Evolutionary conservation across 2,113 vertebrate genomes (phyloP).

Genomic region (Aepyceros melampus): DNA sequence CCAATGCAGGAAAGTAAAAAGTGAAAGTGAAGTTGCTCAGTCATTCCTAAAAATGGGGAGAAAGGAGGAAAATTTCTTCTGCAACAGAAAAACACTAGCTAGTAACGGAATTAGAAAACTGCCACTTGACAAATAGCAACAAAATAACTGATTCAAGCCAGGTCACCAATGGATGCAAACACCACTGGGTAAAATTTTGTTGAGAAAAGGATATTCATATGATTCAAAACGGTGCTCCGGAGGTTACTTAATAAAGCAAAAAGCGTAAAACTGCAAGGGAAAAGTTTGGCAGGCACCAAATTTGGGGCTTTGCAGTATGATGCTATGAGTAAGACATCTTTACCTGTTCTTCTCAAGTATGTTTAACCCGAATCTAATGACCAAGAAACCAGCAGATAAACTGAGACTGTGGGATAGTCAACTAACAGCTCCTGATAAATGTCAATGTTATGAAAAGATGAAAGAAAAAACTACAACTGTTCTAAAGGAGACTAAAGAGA

Average conservation of each 20-base stretch:
- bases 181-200: not conserved
- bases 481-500: not conserved
- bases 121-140: not conserved
- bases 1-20: too few relatives aligned
- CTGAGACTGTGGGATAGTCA: not conserved
- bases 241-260: not conserved
- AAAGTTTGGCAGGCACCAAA: not conserved
- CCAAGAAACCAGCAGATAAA: not conserved
- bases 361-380: not conserved
- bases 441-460: not conserved
- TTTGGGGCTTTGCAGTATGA: not conserved
- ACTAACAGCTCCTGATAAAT: not conserved
- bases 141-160: not conserved
- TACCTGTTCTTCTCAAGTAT: not conserved
- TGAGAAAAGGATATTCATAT: not conserved
- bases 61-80: not conserved
- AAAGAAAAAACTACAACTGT: not conserved
- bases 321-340: not conserved
- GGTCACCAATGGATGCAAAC: not conserved
- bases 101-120: not conserved
- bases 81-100: not conserved
- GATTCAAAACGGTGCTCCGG: not conserved
- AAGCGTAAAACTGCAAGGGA: not conserved
- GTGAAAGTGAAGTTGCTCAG: too few relatives aligned
- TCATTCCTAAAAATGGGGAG: not conserved